Conservation (phyloP, 2,797 vertebrate genomes). For the Psittacula derbiana region DNA sequence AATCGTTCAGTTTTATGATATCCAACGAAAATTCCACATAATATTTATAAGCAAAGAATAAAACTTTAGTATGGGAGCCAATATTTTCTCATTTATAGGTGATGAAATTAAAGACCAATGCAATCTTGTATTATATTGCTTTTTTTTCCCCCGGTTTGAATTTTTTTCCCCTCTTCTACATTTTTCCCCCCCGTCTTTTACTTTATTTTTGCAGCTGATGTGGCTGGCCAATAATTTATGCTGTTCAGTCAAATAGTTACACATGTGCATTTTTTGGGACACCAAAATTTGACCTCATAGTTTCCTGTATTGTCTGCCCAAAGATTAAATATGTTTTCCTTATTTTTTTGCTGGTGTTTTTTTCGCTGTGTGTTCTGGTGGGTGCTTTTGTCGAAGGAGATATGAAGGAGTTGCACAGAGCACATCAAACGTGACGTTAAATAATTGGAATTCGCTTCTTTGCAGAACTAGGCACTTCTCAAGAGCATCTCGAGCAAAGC, state of each 20-base stretch:
- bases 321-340: neutral
- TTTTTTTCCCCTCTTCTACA: neutral
- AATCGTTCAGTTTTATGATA: constrained; percentile 79
- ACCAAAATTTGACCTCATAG: neutral
- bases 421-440: neutral
- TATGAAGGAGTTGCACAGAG: neutral
- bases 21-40: constrained; percentile 78
- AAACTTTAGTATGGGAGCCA: constrained; percentile 79
- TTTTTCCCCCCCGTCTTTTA: neutral
- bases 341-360: neutral
- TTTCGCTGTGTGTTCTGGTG: neutral
- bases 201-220: constrained; percentile 45
- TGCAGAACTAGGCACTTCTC: neutral
- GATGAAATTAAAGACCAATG: constrained; percentile 79
- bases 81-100: constrained; percentile 80
- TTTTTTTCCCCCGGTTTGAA: neutral
- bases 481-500: neutral
- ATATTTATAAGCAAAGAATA: constrained; percentile 80
- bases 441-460: neutral
- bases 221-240: neutral
- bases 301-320: neutral
- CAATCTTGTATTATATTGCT: constrained; percentile 68
- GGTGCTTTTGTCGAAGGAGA: neutral
- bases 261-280: neutral
- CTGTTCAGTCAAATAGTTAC: neutral